Evolutionary conservation across 1,140 invertebrate genomes (phyloP).

Genomic region (Daktulosphaira vitifoliae): DNA sequence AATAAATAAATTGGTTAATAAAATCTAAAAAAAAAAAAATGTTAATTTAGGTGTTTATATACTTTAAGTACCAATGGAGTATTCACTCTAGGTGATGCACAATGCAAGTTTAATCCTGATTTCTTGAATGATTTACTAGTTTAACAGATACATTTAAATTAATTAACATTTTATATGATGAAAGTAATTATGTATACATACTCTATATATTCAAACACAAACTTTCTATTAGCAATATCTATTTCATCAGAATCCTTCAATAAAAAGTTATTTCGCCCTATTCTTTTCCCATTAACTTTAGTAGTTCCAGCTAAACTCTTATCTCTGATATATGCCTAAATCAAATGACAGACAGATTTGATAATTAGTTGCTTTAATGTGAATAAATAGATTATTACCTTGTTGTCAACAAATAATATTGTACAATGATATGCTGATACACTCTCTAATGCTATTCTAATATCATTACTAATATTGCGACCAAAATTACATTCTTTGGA

Average conservation of each 20-base stretch:
- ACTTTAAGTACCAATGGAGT: slow-evolving; percentile 1
- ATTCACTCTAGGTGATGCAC: not conserved
- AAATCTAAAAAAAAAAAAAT: too few species aligned
- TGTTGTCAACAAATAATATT: slow-evolving; percentile 1
- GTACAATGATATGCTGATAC: slow-evolving; percentile 4
- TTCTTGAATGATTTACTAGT: not conserved
- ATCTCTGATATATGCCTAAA: slow-evolving; percentile 21
- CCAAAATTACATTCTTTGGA: slow-evolving; percentile 8
- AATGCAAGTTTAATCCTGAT: not conserved
- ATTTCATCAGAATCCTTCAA: slow-evolving; percentile 15
- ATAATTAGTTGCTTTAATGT: not conserved
- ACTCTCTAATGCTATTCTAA: slow-evolving; percentile 8
- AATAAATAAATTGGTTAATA: not conserved
- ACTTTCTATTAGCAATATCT: slow-evolving; percentile 17
- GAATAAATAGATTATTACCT: too few species aligned
- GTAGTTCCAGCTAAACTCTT: slow-evolving; percentile 15
- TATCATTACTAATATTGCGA: not conserved
- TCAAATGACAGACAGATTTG: not conserved
- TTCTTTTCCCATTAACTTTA: slow-evolving; percentile 21
- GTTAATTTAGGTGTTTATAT: not conserved
- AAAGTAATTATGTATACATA: not conserved
- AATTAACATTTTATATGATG: not conserved
- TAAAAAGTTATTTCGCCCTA: slow-evolving; percentile 18
- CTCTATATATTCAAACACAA: slow-evolving; percentile 1
- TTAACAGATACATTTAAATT: not conserved